phyloP scores from a whole-genome alignment of 2,113 vertebrate genomes.

The Gymnocephalus cernua region DNA sequence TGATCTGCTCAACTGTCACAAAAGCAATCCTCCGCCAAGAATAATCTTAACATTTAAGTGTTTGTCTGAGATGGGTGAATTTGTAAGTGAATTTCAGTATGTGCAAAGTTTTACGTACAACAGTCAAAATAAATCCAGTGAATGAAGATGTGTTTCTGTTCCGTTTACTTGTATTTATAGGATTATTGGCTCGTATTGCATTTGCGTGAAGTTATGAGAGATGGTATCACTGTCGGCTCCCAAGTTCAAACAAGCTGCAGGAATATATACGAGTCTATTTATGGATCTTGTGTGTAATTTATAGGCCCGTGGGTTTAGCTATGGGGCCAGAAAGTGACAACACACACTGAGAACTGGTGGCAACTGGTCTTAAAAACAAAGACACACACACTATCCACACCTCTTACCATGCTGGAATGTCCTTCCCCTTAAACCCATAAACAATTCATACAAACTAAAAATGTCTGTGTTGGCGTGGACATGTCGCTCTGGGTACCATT shows the following conservation, averaged over 20 bases:
- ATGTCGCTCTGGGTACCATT: too few relatives aligned
- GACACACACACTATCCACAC: constrained; percentile 15
- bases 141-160: constrained; percentile 26
- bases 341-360: constrained; percentile 48
- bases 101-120: constrained; percentile 18
- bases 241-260: constrained; percentile 52
- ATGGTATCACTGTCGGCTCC: constrained; percentile 29
- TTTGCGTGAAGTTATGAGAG: constrained; percentile 23
- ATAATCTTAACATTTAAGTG: constrained; percentile 44
- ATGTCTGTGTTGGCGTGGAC: not conserved
- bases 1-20: constrained; percentile 40
- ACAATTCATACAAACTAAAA: constrained; percentile 1
- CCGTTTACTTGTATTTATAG: constrained; percentile 23
- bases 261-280: constrained; percentile 67
- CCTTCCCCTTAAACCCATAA: constrained; percentile 15
- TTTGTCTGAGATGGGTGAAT: constrained; percentile 17
- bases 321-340: constrained; percentile 44
- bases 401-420: constrained; percentile 16
- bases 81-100: constrained; percentile 16
- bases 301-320: constrained; percentile 62
- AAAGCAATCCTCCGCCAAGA: constrained; percentile 9
- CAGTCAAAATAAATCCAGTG: constrained; percentile 42
- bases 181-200: constrained; percentile 29
- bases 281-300: constrained; percentile 66
- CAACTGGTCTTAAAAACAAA: constrained; percentile 48